Evolutionary conservation across 2,113 vertebrate genomes (phyloP).

Genomic region (Heliornis fulica): DNA sequence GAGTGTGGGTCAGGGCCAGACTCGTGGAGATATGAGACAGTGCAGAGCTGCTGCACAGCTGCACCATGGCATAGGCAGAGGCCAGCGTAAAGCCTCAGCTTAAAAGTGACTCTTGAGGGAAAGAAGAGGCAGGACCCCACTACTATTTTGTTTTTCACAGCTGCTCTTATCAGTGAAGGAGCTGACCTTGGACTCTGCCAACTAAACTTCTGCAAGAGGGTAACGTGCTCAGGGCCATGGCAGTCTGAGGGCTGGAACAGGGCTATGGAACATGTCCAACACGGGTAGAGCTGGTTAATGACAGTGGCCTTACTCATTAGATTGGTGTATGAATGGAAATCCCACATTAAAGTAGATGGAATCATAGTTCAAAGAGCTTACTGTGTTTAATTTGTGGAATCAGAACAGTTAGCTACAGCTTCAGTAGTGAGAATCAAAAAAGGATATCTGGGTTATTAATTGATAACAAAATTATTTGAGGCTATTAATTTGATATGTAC

Average conservation of each 20-base stretch:
- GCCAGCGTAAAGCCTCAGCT: accelerated
- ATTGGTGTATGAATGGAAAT: background rate
- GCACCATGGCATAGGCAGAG: background rate
- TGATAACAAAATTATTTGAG: background rate
- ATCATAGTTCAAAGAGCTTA: background rate
- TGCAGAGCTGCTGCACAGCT: background rate
- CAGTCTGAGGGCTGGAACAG: background rate
- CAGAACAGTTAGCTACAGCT: background rate
- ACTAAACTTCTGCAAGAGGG: background rate
- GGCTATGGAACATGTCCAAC: background rate
- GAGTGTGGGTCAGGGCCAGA: background rate
- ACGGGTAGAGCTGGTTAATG: background rate
- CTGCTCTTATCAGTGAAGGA: background rate
- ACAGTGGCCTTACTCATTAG: background rate
- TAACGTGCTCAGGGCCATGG: background rate
- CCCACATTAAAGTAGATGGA: accelerated
- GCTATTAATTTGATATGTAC: background rate
- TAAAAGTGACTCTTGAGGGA: background rate
- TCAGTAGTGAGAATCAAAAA: background rate
- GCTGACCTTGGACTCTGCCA: conserved; percentile 2
- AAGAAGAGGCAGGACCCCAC: background rate
- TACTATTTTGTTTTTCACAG: background rate
- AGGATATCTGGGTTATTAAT: background rate
- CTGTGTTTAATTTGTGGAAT: background rate
- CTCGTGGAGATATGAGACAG: accelerated